A percentile compares a stretch with the other conserved stretches of the same genome.
Evolutionary conservation across 2,113 vertebrate species (phyloP).

Genomic region (mouse (Mus musculus)): GRCm39 chr8:67151001-67151500

Average conservation of each 20-base stretch:
- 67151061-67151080: neutral
- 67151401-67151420: neutral
- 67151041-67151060: neutral
- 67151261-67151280: neutral
- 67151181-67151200: too few species aligned
- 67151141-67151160: neutral
- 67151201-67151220: neutral
- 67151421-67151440: neutral
- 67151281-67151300: neutral
- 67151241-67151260: neutral
- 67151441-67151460: neutral
- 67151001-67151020: neutral
- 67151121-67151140: neutral
- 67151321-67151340: neutral
- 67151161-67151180: neutral
- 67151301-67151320: neutral
- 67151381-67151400: neutral
- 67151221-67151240: neutral
- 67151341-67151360: neutral
- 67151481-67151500: neutral
- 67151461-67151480: neutral
- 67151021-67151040: neutral
- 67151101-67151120: neutral
- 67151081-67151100: neutral
- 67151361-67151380: neutral